Evolutionary conservation across 2,113 vertebrate species (phyloP), one percentile per base, ranked within the genome.

Genomic region (Arizona elegans): DNA sequence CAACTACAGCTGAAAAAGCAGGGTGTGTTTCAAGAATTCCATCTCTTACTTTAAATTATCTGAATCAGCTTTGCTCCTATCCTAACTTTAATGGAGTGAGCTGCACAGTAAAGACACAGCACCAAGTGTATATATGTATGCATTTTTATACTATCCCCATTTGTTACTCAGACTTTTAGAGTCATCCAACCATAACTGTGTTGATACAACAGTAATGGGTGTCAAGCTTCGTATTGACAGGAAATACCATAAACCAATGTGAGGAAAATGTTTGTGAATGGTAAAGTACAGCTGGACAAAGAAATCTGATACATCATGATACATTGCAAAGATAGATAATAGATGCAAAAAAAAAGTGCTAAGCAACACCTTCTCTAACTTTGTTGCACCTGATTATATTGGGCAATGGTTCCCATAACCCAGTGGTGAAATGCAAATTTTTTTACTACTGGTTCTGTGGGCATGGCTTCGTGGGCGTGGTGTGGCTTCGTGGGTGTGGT

Each of bases 21-120:
- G 90, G 87, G 87, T 94, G 50, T 94, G 96, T 94, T 95, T 88
- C 91, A 96, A 94, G 95, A 95, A 94, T 91, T 94, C 90, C 88
- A 91, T 89, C 93, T 94, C 94, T 95, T 96, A 93, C 93, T 87
- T 95, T 93, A 95, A 94, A 29, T 94, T 86, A 87, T 90, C 23
- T 92, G 23, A 96, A 95, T 93, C 89, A 90, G 91, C 38, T 93
- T 93, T 94, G 81, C 87, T 90, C 62, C 33, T 94, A 86, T 55
- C 55, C 54, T 93, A 92, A 92, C 26, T 59, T 93, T 92, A 86
- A 65, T 88, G 94, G 54, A 92, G 0, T 1, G 93, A 96, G 56
- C 38, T 94, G 93, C 59, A 87, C 59, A 93, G 33, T 1, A 33
- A 59, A 55, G 87, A 81, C 21, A 12, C 90, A 90, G 86, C 21